A percentile compares a stretch with the other conserved stretches of the same genome.
Evolutionary conservation across 2,797 vertebrate species (phyloP).

Genomic region (Malurus leucopterus): DNA sequence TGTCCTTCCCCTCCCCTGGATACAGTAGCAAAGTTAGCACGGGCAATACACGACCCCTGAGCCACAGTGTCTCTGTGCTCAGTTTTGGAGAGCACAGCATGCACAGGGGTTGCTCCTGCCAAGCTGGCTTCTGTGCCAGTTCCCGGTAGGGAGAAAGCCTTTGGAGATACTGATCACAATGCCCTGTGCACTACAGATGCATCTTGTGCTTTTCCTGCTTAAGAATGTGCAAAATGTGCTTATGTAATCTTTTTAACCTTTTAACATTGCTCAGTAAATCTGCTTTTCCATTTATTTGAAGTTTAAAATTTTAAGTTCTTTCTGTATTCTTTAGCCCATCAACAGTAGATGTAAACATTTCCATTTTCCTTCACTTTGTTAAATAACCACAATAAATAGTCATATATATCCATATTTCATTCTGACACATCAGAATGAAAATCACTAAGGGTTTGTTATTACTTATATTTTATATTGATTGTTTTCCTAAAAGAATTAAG

Average conservation of each 20-base stretch:
- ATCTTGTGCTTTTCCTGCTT: not conserved
- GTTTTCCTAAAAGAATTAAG: not conserved
- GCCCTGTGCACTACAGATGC: not conserved
- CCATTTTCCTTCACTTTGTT: not conserved
- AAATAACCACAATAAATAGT: not conserved
- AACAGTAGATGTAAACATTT: not conserved
- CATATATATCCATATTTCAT: not conserved
- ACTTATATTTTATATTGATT: not conserved
- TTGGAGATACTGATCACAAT: not conserved
- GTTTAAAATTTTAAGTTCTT: not conserved
- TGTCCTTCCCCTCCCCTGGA: not conserved
- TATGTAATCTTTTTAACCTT: not conserved
- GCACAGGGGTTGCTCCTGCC: not conserved
- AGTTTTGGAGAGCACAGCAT: not conserved
- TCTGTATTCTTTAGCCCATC: not conserved
- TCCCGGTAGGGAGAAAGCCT: not conserved
- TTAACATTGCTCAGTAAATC: not conserved
- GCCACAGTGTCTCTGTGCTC: fast-evolving
- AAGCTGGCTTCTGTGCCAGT: not conserved
- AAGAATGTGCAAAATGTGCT: not conserved
- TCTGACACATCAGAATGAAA: not conserved
- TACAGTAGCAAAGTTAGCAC: not conserved
- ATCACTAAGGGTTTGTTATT: not conserved
- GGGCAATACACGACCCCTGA: not conserved
- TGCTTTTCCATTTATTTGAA: not conserved